phyloP scores from a whole-genome alignment of 2,888 invertebrate genomes.

The Acronicta aceris region DNA sequence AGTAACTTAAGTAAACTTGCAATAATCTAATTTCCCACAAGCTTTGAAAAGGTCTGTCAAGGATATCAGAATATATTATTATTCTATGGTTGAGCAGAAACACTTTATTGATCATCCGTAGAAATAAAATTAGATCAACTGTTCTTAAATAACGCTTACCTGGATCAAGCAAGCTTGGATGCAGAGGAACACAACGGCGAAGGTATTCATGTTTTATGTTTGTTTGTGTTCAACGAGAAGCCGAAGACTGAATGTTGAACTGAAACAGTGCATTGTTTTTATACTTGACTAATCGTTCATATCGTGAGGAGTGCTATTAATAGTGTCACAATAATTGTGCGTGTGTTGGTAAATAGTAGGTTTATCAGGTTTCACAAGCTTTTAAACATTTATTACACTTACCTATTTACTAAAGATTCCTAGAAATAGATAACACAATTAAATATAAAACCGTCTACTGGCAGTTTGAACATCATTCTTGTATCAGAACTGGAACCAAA shows the following conservation, averaged over 20 bases:
- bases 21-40: background rate
- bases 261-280: background rate
- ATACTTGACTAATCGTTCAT: conserved; percentile 9
- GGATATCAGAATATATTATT: background rate
- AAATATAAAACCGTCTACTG: conserved; percentile 13
- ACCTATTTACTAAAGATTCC: conserved; percentile 6
- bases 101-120: too few species aligned
- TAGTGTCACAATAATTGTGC: background rate
- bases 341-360: conserved; percentile 1
- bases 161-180: conserved; percentile 28
- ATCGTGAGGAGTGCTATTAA: background rate
- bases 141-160: background rate
- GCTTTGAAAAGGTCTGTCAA: too few species aligned
- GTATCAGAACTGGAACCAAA: conserved; percentile 23
- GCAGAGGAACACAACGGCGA: conserved; percentile 49
- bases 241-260: conserved; percentile 29
- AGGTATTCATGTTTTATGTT: conserved; percentile 36
- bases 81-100: background rate
- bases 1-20: background rate
- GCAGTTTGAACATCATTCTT: conserved; percentile 20
- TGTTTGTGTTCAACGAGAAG: conserved; percentile 18
- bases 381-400: conserved; percentile 5
- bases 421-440: conserved; percentile 1
- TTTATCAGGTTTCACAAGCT: conserved; percentile 28
- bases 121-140: background rate